Evolutionary conservation across 1,140 invertebrate species (phyloP).

Genomic region (Drosophila bifasciata): DNA sequence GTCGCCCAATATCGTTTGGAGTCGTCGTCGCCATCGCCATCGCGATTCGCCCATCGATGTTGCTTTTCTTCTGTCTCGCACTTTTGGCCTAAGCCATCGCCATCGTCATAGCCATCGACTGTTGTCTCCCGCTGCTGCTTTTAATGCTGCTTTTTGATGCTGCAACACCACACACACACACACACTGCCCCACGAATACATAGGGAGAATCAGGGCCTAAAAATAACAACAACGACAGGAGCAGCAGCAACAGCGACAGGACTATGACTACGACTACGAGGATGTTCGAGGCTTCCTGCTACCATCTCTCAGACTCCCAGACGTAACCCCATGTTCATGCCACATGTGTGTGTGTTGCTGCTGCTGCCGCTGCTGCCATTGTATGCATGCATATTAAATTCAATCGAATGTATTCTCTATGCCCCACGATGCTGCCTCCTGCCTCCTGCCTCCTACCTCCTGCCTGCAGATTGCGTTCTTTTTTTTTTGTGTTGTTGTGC

Average conservation of each 20-base stretch:
- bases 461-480: constrained; percentile 5
- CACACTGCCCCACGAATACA: constrained; percentile 30
- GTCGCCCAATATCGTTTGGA: constrained; percentile 44
- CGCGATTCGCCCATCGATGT: constrained; percentile 38
- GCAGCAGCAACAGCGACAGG: constrained; percentile 7
- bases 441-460: background rate
- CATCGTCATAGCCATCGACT: constrained; percentile 43
- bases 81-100: constrained; percentile 65
- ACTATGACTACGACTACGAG: constrained; percentile 17
- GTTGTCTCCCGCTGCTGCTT: background rate
- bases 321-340: constrained; percentile 5
- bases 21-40: constrained; percentile 29
- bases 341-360: constrained; percentile 35
- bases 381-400: constrained; percentile 83
- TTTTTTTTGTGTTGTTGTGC: no score
- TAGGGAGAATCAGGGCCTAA: constrained; percentile 57
- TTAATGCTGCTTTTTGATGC: constrained; percentile 46
- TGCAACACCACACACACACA: constrained; percentile 43
- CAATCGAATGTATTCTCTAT: constrained; percentile 83
- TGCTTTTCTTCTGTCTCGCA: constrained; percentile 62
- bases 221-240: constrained; percentile 41
- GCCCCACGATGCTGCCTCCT: constrained; percentile 54
- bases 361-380: constrained; percentile 57
- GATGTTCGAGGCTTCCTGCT: constrained; percentile 2
- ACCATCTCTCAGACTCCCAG: constrained; percentile 6